These are phyloP conservation scores for Chunga burmeisteri DNA, from an alignment of 2,113 vertebrate species.

Conservation along the genomic window DNA sequence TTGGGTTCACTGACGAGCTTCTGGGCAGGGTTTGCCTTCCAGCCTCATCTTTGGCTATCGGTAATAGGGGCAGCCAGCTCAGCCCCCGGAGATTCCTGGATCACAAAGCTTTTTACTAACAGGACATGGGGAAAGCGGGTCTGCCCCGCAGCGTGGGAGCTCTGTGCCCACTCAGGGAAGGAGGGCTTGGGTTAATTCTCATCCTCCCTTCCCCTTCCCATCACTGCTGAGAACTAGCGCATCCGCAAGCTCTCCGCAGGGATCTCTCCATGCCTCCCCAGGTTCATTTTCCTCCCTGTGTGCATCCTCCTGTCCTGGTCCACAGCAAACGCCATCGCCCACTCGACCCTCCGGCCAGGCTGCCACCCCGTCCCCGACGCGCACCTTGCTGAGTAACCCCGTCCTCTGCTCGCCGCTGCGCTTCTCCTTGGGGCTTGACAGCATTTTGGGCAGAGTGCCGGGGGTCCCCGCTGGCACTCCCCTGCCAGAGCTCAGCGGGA, in stretches of 20 bases:
- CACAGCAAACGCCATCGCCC: neutral
- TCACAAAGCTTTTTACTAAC: neutral
- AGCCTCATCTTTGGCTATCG: neutral
- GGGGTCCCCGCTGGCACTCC: neutral
- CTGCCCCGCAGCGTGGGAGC: neutral
- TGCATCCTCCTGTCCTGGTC: no score
- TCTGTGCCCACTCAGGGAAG: rapidly evolving
- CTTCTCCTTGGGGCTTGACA: neutral
- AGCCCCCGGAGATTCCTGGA: neutral
- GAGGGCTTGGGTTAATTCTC: neutral
- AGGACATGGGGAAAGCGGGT: rapidly evolving
- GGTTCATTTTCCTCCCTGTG: rapidly evolving
- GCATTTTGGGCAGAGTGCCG: neutral
- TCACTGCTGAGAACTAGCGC: neutral
- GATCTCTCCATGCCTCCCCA: neutral
- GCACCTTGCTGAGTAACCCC: neutral
- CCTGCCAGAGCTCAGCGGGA: neutral
- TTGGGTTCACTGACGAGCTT: neutral
- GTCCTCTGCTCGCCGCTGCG: neutral
- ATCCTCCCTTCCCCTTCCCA: neutral
- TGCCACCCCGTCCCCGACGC: neutral
- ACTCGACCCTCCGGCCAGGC: neutral
- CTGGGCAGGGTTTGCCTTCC: neutral
- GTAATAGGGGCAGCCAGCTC: neutral
- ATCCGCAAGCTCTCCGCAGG: neutral